Percentiles rank a stretch among this genome's conserved stretches.
Conservation (phyloP, 1,140 invertebrate genomes). For the Drosophila bocki region DNA sequence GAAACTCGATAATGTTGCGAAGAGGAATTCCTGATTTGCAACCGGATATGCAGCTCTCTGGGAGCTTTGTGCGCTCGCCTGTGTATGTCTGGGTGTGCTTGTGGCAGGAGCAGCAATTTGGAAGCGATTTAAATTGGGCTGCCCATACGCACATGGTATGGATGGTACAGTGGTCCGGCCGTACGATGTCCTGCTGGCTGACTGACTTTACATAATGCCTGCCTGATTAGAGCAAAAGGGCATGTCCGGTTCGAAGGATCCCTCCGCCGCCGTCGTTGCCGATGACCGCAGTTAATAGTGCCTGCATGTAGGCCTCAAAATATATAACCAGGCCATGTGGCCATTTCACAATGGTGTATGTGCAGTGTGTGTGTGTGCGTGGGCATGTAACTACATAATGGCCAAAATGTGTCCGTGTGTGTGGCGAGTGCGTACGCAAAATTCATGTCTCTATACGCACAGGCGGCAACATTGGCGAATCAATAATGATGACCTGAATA, state of each 20-base stretch:
- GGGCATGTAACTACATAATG: constrained; percentile 41
- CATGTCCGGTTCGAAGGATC: constrained; percentile 8
- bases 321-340: constrained; percentile 66
- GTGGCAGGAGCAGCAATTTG: constrained; percentile 27
- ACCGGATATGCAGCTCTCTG: constrained; percentile 26
- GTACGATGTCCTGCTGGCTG: constrained; percentile 48
- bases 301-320: constrained; percentile 75
- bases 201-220: constrained; percentile 78
- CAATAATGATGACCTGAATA: constrained; percentile 84
- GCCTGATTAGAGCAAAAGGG: constrained; percentile 66
- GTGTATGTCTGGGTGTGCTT: constrained; percentile 3
- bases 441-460: constrained; percentile 82
- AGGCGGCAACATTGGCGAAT: constrained; percentile 71
- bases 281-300: constrained; percentile 66
- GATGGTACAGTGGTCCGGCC: constrained; percentile 36
- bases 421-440: constrained; percentile 73
- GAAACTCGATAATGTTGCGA: constrained; percentile 27
- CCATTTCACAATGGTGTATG: constrained; percentile 34
- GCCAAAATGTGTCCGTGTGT: constrained; percentile 36
- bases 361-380: constrained; percentile 24
- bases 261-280: neutral
- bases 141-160: constrained; percentile 38
- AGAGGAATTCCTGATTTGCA: constrained; percentile 43
- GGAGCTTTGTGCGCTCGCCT: constrained; percentile 7
- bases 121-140: constrained; percentile 46